Percentiles rank a stretch among this genome's conserved stretches.
Evolutionary conservation across 2,113 vertebrate species (phyloP).

Genomic region (Chrysochloris asiatica): DNA sequence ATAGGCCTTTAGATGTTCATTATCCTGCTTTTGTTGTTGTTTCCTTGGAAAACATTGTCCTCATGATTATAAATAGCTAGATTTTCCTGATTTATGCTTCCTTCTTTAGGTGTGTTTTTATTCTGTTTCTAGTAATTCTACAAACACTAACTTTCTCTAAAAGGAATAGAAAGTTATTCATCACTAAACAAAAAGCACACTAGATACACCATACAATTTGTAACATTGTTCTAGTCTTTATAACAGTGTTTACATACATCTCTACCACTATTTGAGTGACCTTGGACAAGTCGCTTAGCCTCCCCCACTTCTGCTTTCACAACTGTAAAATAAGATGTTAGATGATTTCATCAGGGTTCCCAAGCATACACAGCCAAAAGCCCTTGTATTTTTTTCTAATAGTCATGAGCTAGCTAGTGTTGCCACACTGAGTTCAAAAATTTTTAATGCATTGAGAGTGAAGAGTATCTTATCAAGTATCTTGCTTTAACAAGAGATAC

Average conservation of each 20-base stretch:
- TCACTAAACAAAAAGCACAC: no score
- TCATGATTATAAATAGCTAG: fast-evolving
- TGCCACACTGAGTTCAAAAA: neutral
- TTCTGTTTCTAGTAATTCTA: neutral
- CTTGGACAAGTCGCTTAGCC: neutral
- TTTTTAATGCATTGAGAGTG: neutral
- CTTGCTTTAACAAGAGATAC: neutral
- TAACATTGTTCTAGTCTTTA: neutral
- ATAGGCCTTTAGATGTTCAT: neutral
- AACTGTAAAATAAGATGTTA: neutral
- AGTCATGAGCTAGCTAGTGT: neutral
- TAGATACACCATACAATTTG: neutral
- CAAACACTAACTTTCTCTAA: neutral
- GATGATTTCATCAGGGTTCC: neutral
- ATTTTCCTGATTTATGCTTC: neutral
- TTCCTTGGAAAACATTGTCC: no score
- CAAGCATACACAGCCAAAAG: neutral
- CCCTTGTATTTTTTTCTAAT: neutral
- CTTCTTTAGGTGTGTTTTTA: neutral
- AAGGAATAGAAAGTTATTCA: neutral
- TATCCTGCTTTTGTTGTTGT: neutral
- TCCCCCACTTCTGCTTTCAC: neutral
- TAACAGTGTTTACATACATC: conserved; percentile 6
- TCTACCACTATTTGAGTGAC: neutral
- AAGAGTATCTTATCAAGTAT: neutral